Base-by-base conservation (phyloP, 2,113 vertebrate species). In the Anthoscopus minutus region DNA sequence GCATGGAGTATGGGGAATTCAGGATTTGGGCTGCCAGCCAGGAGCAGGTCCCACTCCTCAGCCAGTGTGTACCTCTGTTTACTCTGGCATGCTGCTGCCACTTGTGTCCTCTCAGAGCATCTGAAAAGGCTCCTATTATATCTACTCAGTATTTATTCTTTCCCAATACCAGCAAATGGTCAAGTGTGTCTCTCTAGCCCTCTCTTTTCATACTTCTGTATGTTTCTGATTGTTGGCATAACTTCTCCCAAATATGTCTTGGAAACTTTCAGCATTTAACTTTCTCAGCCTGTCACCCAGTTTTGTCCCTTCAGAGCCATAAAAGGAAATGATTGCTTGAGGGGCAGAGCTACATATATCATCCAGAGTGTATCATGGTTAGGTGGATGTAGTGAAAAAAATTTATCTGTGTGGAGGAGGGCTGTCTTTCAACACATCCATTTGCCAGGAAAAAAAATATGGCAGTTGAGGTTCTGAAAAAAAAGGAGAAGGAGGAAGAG, bases 361-460 rank as follows among this genome's bases (percentile, higher is more conserved):
- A 77, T 91, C 65, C 72, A 61, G 69, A 71, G 57, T 31, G 11
- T 76, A 61, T 76, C 65, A 48, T 51, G 54, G 45, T 72, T 81
- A 90, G 86, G 67, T 86, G 95, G 76, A 93, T 81, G n/a, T 35
- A 81, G 44, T 66, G 78, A 54, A 95, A 92, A 86, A 74, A 66
- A 23, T 11, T 25, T 82, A 33, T 87, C 66, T 50, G 22, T 82
- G 79, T 91, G 93, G 87, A 96, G 81, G 91, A 94, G 92, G 67
- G 44, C 44, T 92, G 88, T 85, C 71, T 94, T 94, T 95, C 85
- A 95, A 90, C 70, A 91, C 57, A 89, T 70, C 69, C 42, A 45
- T 81, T 95, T 92, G 78, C 77, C 89, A 92, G 69, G 44, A 33
- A 60, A 92, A 95, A 69, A 86, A 96, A 87, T n/a, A 93, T 7